Conservation (phyloP, 2,888 invertebrate species). For the Invenusta paracnida region DNA sequence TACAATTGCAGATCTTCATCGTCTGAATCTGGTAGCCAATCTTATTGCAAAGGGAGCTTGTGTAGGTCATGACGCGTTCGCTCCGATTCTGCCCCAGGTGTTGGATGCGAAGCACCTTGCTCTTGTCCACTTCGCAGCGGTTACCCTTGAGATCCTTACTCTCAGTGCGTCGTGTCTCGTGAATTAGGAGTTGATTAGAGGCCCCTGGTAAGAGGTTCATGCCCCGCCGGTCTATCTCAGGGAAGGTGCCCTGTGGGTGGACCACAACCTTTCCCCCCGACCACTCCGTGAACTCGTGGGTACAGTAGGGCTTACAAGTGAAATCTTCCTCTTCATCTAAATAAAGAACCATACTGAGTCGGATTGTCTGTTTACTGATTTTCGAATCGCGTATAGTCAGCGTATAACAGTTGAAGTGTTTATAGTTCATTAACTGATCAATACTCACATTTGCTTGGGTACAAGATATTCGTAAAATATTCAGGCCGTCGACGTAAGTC, state of each 20-base stretch:
- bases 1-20: slow-evolving; percentile 8
- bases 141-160: neutral
- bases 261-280: slow-evolving; percentile 30
- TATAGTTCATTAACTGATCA: slow-evolving; percentile 13
- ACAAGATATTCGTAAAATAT: neutral
- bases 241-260: neutral
- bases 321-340: slow-evolving; percentile 37
- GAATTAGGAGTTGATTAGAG: slow-evolving; percentile 27
- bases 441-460: neutral
- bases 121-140: neutral
- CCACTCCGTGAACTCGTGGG: slow-evolving; percentile 33
- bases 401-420: slow-evolving; percentile 33
- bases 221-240: slow-evolving; percentile 13
- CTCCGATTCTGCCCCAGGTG: neutral
- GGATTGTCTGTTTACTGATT: neutral
- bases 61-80: neutral
- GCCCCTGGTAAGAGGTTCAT: slow-evolving; percentile 28
- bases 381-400: neutral
- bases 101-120: neutral
- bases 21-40: neutral
- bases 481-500: neutral
- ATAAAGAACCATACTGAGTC: slow-evolving; percentile 34
- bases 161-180: neutral
- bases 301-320: slow-evolving; percentile 24
- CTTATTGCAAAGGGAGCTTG: slow-evolving; percentile 6